phyloP scores from a whole-genome alignment of 2,888 invertebrate species.

The Leuctra nigra region DNA sequence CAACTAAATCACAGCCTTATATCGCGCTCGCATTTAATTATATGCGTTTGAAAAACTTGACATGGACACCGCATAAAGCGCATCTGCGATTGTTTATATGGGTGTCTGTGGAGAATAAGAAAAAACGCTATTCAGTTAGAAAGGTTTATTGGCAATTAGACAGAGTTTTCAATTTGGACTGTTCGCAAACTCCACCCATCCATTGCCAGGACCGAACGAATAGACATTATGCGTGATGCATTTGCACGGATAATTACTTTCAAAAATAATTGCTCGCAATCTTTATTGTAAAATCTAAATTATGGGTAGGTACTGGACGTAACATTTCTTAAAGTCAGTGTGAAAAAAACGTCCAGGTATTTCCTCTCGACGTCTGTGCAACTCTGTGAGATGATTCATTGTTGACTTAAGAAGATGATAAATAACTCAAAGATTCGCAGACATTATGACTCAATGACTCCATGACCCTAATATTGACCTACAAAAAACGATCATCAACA shows the following conservation, averaged over 20 bases:
- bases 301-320: slow-evolving; percentile 8
- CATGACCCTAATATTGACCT: too few species aligned
- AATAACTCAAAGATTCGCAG: too few species aligned
- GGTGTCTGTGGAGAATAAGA: background rate
- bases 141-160: slow-evolving; percentile 13
- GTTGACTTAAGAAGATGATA: too few species aligned
- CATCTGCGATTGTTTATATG: background rate
- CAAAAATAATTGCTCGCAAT: slow-evolving; percentile 7
- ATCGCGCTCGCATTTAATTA: slow-evolving; percentile 6
- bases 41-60: background rate
- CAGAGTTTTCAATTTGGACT: slow-evolving; percentile 6
- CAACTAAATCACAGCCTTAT: background rate
- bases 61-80: too few species aligned
- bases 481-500: too few species aligned
- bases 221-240: background rate
- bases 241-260: slow-evolving; percentile 9
- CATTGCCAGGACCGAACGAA: background rate
- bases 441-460: too few species aligned
- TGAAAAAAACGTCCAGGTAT: slow-evolving; percentile 6
- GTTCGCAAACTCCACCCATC: slow-evolving; percentile 2
- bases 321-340: slow-evolving; percentile 11
- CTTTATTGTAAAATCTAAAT: slow-evolving; percentile 9
- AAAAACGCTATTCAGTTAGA: background rate
- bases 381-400: too few species aligned
- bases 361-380: too few species aligned